These are phyloP conservation scores for Monomorium pharaonis DNA, from an alignment of 1,140 invertebrate species.

Conservation along the genomic window DNA sequence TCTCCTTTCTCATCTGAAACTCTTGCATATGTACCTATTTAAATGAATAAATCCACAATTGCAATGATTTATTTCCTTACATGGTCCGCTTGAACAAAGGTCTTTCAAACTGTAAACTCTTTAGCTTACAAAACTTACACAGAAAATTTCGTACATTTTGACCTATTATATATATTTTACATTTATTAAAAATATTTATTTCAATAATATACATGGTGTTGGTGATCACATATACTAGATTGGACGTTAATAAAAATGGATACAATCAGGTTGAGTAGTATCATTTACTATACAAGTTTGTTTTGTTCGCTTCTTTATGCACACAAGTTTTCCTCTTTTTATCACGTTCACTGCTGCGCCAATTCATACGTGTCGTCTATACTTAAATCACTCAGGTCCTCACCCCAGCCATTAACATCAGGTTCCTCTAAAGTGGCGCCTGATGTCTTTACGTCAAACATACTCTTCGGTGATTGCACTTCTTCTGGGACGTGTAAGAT, in stretches of 20 bases:
- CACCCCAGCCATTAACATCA: conserved; percentile 80
- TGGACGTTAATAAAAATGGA: conserved; percentile 19
- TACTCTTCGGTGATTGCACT: conserved; percentile 73
- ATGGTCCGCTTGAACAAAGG: neutral
- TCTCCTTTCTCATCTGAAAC: too few relatives aligned
- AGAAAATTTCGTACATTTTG: neutral
- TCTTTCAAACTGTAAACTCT: neutral
- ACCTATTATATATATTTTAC: conserved; percentile 23
- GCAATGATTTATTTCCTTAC: neutral
- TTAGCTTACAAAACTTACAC: neutral
- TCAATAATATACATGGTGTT: neutral
- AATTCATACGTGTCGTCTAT: conserved; percentile 59
- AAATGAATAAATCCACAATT: neutral
- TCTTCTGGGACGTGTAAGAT: conserved; percentile 82
- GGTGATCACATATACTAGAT: conserved; percentile 12
- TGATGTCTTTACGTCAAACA: conserved; percentile 78
- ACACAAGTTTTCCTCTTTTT: neutral
- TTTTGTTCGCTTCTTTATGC: neutral
- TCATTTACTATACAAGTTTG: neutral
- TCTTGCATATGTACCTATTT: neutral
- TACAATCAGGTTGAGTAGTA: conserved; percentile 23
- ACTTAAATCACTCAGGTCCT: conserved; percentile 82
- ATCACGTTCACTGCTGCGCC: neutral
- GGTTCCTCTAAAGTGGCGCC: conserved; percentile 63
- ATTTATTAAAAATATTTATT: conserved; percentile 57